Conservation (phyloP, 2,113 vertebrate genomes). For the Calyptommatus sinebrachiatus region DNA sequence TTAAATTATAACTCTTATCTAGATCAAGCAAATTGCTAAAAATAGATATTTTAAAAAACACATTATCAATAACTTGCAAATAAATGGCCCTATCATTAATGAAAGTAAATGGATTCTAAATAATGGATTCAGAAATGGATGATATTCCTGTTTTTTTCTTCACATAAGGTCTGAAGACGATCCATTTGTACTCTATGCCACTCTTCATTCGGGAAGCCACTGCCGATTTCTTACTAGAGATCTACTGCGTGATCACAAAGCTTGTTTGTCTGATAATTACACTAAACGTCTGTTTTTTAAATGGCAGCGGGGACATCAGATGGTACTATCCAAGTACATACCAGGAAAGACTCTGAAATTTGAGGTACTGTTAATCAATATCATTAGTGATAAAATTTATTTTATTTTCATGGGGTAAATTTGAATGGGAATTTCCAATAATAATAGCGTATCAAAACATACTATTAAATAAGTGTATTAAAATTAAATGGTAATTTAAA, state of each 20-base stretch:
- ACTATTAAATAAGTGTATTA: not conserved
- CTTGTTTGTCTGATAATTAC: slow-evolving; percentile 76
- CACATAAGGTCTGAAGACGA: slow-evolving; percentile 88
- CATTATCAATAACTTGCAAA: not conserved
- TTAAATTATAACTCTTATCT: not conserved
- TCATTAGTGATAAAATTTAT: not conserved
- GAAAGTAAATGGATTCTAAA: slow-evolving; percentile 30
- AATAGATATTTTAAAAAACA: not conserved
- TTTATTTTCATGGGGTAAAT: not conserved
- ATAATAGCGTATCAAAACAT: not conserved
- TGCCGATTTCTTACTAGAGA: slow-evolving; percentile 90
- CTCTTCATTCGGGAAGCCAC: slow-evolving; percentile 87
- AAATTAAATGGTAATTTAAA: not conserved
- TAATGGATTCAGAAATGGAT: slow-evolving; percentile 34
- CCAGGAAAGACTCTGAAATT: slow-evolving; percentile 70
- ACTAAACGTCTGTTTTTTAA: slow-evolving; percentile 88
- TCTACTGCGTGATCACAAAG: slow-evolving; percentile 95
- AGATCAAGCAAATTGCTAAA: not conserved
- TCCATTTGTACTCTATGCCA: slow-evolving; percentile 90
- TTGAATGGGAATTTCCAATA: not conserved
- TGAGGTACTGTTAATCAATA: slow-evolving; percentile 70
- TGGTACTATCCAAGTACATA: slow-evolving; percentile 59
- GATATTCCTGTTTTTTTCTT: slow-evolving; percentile 27
- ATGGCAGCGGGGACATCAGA: slow-evolving; percentile 95
- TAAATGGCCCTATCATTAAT: slow-evolving; percentile 27